phyloP scores from a whole-genome alignment of 1,140 invertebrate genomes.

The Probaryconus sp. region DNA sequence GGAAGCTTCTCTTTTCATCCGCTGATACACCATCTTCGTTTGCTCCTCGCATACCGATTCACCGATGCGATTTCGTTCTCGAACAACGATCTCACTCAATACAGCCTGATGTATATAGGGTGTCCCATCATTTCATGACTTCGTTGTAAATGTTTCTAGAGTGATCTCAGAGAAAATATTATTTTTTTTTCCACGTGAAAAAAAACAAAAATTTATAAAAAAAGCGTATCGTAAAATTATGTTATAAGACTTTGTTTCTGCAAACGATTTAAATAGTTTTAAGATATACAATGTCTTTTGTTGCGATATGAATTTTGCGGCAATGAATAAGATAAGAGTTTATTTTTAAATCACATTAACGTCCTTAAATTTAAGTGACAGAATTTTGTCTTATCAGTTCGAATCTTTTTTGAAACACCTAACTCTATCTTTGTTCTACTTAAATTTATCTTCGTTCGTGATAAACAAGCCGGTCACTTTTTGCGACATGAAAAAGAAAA shows the following conservation, averaged over 20 bases:
- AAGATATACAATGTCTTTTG: too few relatives aligned
- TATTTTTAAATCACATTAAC: too few relatives aligned
- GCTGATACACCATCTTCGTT: constrained; percentile 38
- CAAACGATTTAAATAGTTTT: too few relatives aligned
- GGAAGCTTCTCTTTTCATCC: constrained; percentile 37
- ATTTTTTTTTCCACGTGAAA: too few relatives aligned
- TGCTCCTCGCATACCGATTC: constrained; percentile 30
- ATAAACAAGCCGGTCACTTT: constrained; percentile 31
- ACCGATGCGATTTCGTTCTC: constrained; percentile 31
- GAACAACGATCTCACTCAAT: constrained; percentile 14
- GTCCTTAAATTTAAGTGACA: constrained; percentile 16
- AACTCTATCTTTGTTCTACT: constrained; percentile 39
- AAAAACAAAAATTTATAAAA: too few relatives aligned
- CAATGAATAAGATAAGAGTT: too few relatives aligned
- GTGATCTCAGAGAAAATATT: neutral
- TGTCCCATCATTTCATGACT: neutral
- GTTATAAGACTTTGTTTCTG: too few relatives aligned
- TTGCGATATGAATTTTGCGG: too few relatives aligned
- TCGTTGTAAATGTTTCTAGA: neutral
- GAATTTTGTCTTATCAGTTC: constrained; percentile 31
- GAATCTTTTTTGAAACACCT: constrained; percentile 21
- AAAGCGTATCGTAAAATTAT: too few relatives aligned
- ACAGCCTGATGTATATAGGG: constrained; percentile 10
- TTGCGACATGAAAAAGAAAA: constrained; percentile 25
- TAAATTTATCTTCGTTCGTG: constrained; percentile 30